Evolutionary conservation across 2,113 vertebrate genomes (phyloP).

Genomic region (Camelus bactrianus): DNA sequence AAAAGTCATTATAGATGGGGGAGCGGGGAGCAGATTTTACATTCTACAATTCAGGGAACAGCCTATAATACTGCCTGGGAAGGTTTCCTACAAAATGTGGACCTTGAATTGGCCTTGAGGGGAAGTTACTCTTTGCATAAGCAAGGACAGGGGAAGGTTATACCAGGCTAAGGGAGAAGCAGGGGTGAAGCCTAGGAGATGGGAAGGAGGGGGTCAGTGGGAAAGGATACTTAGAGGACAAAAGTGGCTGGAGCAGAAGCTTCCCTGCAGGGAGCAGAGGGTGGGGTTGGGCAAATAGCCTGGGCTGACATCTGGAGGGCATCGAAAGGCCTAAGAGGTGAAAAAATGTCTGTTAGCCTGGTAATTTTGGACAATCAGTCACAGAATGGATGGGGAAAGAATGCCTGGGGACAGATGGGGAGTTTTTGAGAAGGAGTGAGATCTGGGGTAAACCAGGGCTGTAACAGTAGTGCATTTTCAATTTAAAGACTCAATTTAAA

Average conservation of each 20-base stretch:
- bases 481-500: not conserved
- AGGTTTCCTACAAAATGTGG: not conserved
- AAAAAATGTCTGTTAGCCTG: not conserved
- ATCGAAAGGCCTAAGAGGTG: not conserved
- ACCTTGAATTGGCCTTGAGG: not conserved
- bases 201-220: not conserved
- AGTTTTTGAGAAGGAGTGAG: not conserved
- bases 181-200: not conserved
- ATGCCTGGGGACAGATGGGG: rapidly evolving
- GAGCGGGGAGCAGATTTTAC: not conserved
- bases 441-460: not conserved
- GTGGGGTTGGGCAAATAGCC: not conserved
- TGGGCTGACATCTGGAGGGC: not conserved
- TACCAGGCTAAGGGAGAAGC: not conserved
- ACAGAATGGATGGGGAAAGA: not conserved
- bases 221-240: not conserved
- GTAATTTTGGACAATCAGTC: not conserved
- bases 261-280: not conserved
- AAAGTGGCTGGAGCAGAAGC: not conserved
- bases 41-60: not conserved
- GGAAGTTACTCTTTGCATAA: not conserved
- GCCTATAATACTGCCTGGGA: too few relatives aligned
- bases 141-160: not conserved
- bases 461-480: not conserved
- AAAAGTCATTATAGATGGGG: not conserved